Evolutionary conservation across 2,888 invertebrate genomes (phyloP), one percentile per base, ranked within the genome.

Genomic region (Athalia circularis): DNA sequence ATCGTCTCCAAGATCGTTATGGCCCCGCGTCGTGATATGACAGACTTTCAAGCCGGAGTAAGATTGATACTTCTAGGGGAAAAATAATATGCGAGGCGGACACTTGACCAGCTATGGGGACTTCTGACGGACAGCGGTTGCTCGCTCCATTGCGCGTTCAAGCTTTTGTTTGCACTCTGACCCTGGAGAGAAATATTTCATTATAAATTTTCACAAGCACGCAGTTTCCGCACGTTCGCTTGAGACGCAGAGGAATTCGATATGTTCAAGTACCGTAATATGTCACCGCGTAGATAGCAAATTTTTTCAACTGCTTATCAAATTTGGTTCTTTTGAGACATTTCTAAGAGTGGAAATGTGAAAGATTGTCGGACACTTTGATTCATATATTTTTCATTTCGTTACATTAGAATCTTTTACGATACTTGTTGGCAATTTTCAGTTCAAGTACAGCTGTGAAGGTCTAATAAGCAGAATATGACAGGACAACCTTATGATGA

Each of bases 11-110:
- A 72, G 72, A 72, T 72, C 72, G 59, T 72, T 72, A 62, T 72
- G 70, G 67, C 67, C 70, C 57, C 61, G 61, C 77, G 77, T 77
- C 77, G 70, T 52, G 77, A 77, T 77, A 77, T 77, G 77, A 77
- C 77, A 77, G 77, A 77, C 72, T 77, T 70, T 70, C 77, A 13
- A 68, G 61, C 77, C 11, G 29, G 77, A 77, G 77, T 77, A 77
- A 77, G 77, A 77, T 77, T 77, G 77, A 77, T 77, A 70, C 61
- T 50, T 47, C 50, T 67, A 3, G 54, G 47, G 57, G 61, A 77
- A 61, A 70, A 77, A 77, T 77, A 70, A 77, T 77, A 70, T 52
- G 48, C 43, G 70, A 72, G 77, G 70, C 70, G 52, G 77, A 62
- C 70, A 68, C 77, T 77, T 77, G 77, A 59, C 5, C 61, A 54